Evolutionary conservation across 2,113 vertebrate genomes (phyloP).

Genomic region (Tylochromis polylepis): DNA sequence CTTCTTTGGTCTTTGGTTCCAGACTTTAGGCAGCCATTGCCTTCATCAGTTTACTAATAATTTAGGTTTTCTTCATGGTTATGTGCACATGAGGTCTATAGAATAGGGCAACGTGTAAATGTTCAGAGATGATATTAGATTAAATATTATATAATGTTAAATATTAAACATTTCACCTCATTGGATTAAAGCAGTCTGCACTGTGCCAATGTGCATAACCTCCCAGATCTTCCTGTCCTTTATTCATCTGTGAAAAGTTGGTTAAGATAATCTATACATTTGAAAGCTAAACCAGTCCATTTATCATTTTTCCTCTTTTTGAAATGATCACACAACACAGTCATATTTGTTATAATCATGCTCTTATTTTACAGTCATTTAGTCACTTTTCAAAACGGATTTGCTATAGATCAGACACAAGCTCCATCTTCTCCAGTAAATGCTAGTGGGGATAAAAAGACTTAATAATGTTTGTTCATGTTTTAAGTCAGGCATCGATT

Average conservation of each 20-base stretch:
- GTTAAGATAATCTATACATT: not conserved
- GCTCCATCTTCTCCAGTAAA: not conserved
- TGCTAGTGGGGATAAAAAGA: not conserved
- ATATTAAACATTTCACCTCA: not conserved
- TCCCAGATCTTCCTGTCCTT: not conserved
- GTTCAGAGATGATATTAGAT: not conserved
- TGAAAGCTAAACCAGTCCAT: not conserved
- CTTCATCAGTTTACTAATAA: not conserved
- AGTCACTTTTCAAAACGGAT: not conserved
- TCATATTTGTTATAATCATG: not conserved
- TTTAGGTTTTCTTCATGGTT: not conserved
- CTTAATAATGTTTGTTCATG: not conserved
- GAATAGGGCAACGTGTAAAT: not conserved
- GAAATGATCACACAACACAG: not conserved
- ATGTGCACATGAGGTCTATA: not conserved
- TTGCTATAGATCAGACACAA: not conserved
- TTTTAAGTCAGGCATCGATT: not conserved
- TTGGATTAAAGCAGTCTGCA: not conserved
- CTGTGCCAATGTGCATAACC: not conserved
- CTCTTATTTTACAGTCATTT: not conserved
- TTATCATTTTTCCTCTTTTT: not conserved
- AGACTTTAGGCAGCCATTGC: not conserved
- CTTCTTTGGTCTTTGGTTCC: not conserved
- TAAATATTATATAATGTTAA: not conserved
- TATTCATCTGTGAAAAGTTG: not conserved